A percentile compares a stretch with the other conserved stretches of the same genome.
These are phyloP conservation scores for Acromyrmex charruanus DNA, from an alignment of 1,140 invertebrate genomes.

Conservation along the genomic window DNA sequence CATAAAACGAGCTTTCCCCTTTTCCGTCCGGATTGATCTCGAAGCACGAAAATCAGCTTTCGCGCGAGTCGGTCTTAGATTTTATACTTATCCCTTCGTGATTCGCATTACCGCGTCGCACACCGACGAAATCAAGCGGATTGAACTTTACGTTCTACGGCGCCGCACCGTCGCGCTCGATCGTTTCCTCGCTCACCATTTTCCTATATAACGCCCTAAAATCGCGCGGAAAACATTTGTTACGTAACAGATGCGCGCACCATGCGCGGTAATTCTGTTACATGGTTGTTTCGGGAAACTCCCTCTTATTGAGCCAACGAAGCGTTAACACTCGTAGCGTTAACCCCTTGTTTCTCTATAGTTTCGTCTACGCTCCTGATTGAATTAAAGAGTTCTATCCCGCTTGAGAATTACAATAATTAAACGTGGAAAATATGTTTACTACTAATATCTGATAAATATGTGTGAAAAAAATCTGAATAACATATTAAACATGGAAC, in stretches of 20 bases:
- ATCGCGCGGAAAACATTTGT: constrained; percentile 53
- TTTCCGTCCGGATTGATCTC: background rate
- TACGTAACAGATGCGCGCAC: constrained; percentile 27
- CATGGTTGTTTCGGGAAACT: constrained; percentile 43
- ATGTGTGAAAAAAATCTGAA: background rate
- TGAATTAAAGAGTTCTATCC: constrained; percentile 49
- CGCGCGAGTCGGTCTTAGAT: constrained; percentile 39
- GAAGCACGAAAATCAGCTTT: constrained; percentile 55
- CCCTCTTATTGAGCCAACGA: constrained; percentile 31
- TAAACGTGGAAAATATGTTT: background rate
- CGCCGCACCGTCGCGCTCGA: constrained; percentile 1
- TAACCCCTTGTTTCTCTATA: constrained; percentile 33
- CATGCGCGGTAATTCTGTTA: constrained; percentile 30
- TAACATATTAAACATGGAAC: background rate
- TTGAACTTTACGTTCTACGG: constrained; percentile 29
- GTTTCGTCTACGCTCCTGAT: constrained; percentile 34
- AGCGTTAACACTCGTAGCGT: constrained; percentile 43
- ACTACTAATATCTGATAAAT: background rate
- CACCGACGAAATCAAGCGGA: constrained; percentile 15
- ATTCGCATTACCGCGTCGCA: background rate
- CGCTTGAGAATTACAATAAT: constrained; percentile 21
- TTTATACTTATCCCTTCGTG: constrained; percentile 61
- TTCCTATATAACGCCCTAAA: constrained; percentile 25
- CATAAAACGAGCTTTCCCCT: constrained; percentile 22
- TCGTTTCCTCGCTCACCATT: constrained; percentile 21